These are phyloP conservation scores for Acrobeloides nanus DNA, from an alignment of 2,888 invertebrate species.

Conservation along the genomic window DNA sequence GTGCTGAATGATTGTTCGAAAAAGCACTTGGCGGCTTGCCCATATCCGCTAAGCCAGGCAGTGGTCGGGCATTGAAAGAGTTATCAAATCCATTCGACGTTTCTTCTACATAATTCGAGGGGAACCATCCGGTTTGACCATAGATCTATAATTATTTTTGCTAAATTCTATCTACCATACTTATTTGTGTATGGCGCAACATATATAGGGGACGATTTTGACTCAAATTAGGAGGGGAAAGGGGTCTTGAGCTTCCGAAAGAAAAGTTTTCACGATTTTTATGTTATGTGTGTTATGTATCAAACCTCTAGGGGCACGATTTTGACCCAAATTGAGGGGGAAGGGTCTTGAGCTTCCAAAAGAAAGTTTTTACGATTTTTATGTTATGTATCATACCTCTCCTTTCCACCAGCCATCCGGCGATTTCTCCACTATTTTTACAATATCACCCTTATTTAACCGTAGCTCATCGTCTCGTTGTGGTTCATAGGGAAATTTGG, in stretches of 20 bases:
- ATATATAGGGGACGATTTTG: too few species aligned
- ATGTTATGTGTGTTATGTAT: too few species aligned
- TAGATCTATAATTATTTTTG: slow-evolving; percentile 8
- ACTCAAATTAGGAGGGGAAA: too few species aligned
- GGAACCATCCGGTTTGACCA: slow-evolving; percentile 20
- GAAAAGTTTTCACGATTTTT: neutral
- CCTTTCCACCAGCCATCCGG: slow-evolving; percentile 99
- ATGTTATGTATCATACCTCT: slow-evolving; percentile 28
- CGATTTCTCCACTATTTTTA: slow-evolving; percentile 90
- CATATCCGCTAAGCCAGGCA: neutral
- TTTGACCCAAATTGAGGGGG: too few species aligned
- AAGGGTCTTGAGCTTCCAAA: neutral
- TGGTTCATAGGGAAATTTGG: slow-evolving; percentile 76
- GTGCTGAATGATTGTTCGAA: too few species aligned
- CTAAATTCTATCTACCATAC: neutral
- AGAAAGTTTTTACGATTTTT: neutral
- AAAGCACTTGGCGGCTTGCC: slow-evolving; percentile 4
- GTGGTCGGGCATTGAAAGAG: neutral
- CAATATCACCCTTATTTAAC: slow-evolving; percentile 84
- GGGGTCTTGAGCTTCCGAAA: neutral
- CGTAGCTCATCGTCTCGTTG: slow-evolving; percentile 92
- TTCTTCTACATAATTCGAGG: slow-evolving; percentile 28
- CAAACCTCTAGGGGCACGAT: too few species aligned
- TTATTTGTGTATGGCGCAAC: too few species aligned
- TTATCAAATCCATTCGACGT: neutral